phyloP scores from a whole-genome alignment of 2,797 vertebrate genomes.

The Cirrhinus molitorella region DNA sequence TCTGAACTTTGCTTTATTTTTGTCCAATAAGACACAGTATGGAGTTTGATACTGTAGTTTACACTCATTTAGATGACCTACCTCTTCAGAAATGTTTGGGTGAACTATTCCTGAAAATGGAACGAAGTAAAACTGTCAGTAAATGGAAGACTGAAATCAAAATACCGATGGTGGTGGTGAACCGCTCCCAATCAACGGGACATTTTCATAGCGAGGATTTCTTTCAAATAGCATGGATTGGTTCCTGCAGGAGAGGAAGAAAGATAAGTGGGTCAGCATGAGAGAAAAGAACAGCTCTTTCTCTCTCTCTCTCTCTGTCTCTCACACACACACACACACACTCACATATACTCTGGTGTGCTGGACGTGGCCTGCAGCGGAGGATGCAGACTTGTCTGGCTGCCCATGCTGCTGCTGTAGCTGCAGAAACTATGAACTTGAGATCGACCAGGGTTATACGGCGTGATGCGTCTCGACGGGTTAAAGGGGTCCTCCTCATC shows the following conservation, averaged over 20 bases:
- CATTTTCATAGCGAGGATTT: constrained; percentile 95
- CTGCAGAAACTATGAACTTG: constrained; percentile 96
- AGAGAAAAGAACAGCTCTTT: constrained; percentile 16
- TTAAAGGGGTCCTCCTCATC: constrained; percentile 96
- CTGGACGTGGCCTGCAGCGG: constrained; percentile 84
- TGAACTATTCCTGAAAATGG: no score
- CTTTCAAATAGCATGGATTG: constrained; percentile 93
- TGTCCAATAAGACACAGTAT: background rate
- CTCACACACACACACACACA: constrained; percentile 11
- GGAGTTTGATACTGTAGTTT: background rate
- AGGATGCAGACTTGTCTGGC: constrained; percentile 90
- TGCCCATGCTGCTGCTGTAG: constrained; percentile 92
- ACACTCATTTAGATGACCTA: background rate
- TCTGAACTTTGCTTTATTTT: background rate
- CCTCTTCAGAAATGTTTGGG: no score
- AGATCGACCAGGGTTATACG: constrained; percentile 82
- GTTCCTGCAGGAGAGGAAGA: constrained; percentile 82
- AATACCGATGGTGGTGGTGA: constrained; percentile 96
- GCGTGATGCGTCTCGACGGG: constrained; percentile 83
- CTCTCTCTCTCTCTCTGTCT: background rate
- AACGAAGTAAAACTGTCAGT: background rate
- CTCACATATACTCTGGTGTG: constrained; percentile 94
- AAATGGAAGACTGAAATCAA: constrained; percentile 61
- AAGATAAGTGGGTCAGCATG: constrained; percentile 27
- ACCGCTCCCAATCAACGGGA: constrained; percentile 92